These are phyloP conservation scores for Cheumatopsyche charites DNA, from an alignment of 1,140 invertebrate species.

Conservation along the genomic window DNA sequence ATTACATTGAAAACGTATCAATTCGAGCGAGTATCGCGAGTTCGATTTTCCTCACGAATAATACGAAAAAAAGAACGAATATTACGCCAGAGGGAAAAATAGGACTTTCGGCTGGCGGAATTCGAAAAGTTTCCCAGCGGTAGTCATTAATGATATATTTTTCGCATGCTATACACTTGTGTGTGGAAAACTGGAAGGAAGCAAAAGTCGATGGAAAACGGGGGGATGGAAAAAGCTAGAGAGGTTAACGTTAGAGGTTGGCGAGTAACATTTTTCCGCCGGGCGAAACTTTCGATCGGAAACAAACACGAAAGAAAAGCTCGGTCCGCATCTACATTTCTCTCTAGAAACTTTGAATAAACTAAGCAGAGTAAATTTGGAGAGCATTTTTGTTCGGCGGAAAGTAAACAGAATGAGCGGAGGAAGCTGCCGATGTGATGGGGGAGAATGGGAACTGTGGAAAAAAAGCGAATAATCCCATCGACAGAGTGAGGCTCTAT, in stretches of 20 bases:
- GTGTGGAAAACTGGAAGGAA: background rate
- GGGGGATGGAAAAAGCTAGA: background rate
- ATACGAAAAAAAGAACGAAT: no score
- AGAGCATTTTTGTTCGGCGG: conserved; percentile 20
- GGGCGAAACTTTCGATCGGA: conserved; percentile 20
- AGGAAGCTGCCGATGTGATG: background rate
- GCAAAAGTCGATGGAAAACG: background rate
- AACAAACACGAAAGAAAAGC: conserved; percentile 28
- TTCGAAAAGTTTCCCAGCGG: conserved; percentile 7
- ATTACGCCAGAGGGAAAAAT: background rate
- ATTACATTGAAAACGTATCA: no score
- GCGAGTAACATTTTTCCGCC: conserved; percentile 17
- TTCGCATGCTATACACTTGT: background rate
- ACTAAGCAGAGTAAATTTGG: conserved; percentile 21
- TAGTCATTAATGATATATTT: conserved; percentile 21
- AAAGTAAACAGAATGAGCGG: conserved; percentile 10
- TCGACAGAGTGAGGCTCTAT: background rate
- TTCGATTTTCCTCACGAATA: no score
- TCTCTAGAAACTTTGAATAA: conserved; percentile 17
- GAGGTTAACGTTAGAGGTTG: background rate
- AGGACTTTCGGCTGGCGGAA: background rate
- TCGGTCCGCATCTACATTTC: background rate
- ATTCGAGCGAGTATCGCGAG: no score
- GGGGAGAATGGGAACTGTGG: background rate
- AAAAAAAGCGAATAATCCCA: background rate